phyloP scores from a whole-genome alignment of 2,113 vertebrate species.

The Leiothrix lutea region DNA sequence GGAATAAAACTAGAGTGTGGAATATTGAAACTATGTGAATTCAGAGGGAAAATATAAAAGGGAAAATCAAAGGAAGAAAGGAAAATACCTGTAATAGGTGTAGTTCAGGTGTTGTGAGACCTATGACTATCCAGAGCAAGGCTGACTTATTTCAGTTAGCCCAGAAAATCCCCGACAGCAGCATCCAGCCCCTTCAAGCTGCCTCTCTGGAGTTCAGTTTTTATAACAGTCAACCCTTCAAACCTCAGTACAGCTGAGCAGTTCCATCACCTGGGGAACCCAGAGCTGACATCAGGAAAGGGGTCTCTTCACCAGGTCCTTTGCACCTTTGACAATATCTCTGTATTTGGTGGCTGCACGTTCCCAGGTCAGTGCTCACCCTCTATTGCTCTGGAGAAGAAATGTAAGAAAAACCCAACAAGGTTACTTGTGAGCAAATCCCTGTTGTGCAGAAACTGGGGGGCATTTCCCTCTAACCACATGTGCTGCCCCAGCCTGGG shows the following conservation, averaged over 20 bases:
- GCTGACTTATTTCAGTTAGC: neutral
- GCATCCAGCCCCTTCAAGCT: rapidly evolving
- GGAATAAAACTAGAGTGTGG: neutral
- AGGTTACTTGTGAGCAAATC: neutral
- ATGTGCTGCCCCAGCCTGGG: neutral
- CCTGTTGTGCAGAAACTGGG: neutral
- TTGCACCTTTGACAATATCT: neutral
- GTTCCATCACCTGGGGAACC: neutral
- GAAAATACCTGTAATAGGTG: neutral
- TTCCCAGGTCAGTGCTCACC: neutral
- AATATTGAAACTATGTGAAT: neutral
- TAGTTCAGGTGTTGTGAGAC: neutral
- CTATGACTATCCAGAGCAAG: neutral
- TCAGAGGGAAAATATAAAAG: neutral
- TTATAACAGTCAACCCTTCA: neutral
- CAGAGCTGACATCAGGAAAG: neutral
- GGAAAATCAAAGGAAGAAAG: neutral
- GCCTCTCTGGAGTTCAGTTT: neutral
- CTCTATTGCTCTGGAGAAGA: neutral
- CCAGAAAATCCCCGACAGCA: neutral
- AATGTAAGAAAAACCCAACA: neutral
- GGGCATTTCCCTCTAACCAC: neutral
- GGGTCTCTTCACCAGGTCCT: rapidly evolving
- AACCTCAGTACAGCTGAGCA: neutral
- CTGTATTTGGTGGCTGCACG: neutral